Percentiles rank a stretch among this genome's conserved stretches.
phyloP scores from a whole-genome alignment of 2,113 vertebrate genomes.

The Pitta sordida region DNA sequence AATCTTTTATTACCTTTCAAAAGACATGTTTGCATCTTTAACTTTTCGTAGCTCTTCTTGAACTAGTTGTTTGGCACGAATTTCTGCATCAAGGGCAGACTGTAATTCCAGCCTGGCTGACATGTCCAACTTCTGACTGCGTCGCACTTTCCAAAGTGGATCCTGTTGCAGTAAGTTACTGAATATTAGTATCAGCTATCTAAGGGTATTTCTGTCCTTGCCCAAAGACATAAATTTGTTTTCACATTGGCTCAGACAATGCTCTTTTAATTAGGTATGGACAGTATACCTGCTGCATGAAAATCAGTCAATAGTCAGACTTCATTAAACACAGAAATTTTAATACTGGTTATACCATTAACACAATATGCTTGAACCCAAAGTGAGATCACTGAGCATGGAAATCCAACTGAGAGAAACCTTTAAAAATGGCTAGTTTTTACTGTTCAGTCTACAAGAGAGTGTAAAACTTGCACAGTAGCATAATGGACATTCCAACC shows the following conservation, averaged over 20 bases:
- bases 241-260: background rate
- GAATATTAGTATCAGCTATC: background rate
- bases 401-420: background rate
- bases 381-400: background rate
- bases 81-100: constrained; percentile 94
- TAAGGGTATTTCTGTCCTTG: background rate
- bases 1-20: constrained; percentile 84
- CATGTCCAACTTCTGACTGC: constrained; percentile 98
- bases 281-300: background rate
- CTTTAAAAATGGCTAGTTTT: background rate
- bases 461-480: background rate
- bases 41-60: constrained; percentile 91
- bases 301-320: background rate
- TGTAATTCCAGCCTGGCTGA: constrained; percentile 94
- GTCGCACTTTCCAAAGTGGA: constrained; percentile 95
- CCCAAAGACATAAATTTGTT: background rate
- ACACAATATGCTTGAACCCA: background rate
- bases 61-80: constrained; percentile 92
- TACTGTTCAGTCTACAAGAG: background rate
- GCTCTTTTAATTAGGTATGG: background rate
- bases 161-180: constrained; percentile 75
- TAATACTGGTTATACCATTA: background rate
- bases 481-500: background rate
- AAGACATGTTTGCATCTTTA: constrained; percentile 85
- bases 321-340: background rate